These are phyloP conservation scores for Mellilla xanthometata DNA, from an alignment of 2,888 invertebrate genomes.

Conservation along the genomic window DNA sequence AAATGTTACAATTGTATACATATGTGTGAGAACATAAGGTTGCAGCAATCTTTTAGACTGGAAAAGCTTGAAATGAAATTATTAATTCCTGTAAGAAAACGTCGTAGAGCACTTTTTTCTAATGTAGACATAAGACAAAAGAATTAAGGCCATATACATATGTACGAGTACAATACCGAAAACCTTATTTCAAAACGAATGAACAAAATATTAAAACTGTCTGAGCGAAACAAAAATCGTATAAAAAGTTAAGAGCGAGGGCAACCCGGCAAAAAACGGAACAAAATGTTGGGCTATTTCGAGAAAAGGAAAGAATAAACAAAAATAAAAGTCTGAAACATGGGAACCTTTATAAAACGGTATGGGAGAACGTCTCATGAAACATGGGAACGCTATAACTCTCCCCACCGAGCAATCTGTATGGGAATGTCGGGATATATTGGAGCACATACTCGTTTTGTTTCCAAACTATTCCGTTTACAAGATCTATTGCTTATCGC, in stretches of 20 bases:
- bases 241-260: constrained; percentile 5
- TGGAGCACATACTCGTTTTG: constrained; percentile 32
- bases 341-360: constrained; percentile 17
- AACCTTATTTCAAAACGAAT: background rate
- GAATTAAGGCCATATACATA: too few relatives aligned
- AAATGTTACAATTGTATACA: too few relatives aligned
- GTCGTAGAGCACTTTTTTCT: too few relatives aligned
- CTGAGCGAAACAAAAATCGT: constrained; percentile 3
- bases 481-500: constrained; percentile 17
- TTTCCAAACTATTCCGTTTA: constrained; percentile 23
- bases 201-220: constrained; percentile 1
- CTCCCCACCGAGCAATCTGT: constrained; percentile 29
- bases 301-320: constrained; percentile 33
- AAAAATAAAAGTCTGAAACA: constrained; percentile 31
- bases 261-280: constrained; percentile 3
- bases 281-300: constrained; percentile 14
- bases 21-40: too few relatives aligned
- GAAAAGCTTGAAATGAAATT: too few relatives aligned
- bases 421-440: constrained; percentile 43
- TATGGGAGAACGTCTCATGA: constrained; percentile 36
- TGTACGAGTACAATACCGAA: too few relatives aligned
- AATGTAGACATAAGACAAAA: too few relatives aligned
- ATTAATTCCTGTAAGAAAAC: too few relatives aligned
- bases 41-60: too few relatives aligned
- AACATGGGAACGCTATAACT: constrained; percentile 42